Evolutionary conservation across 2,797 vertebrate species (phyloP), one percentile per base, ranked within the genome.

Genomic region (Myiotriccus ornatus): DNA sequence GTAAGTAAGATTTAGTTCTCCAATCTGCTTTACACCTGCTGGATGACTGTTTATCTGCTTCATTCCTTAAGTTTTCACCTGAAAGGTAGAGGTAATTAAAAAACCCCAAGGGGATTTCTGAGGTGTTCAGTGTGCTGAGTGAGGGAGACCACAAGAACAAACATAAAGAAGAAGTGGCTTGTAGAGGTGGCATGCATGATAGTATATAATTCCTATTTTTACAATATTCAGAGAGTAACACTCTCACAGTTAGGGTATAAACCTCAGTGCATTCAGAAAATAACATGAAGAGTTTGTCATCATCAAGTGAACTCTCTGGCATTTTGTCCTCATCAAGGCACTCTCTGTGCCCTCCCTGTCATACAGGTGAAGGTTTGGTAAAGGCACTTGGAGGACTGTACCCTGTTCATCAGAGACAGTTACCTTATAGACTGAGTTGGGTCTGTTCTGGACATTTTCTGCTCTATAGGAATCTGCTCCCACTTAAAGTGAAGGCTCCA

Each of bases 401-500:
- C 18, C 22, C 13, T 52, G 43, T 56, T 24, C 21, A 24, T 67
- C 37, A 57, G 12, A 86, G 4, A 44, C 30, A 80, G 70, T 9
- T 89, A 99, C 99, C 99, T 99, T 97, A 99, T 99, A 65, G 99
- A 97, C 92, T 98, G 98, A 22, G 99, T 99, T 60, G 99, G 99
- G 91, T 99, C 99, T 37, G 98, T 99, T 94, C 99, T 98, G 34
- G 99, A 98, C 98, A 99, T 99, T 97, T 99, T 99, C 98, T 99
- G 99, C 95, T 99, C 99, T 71, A 99, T 98, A 22, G 99, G 99
- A 97, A 99, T 99, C 98, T 99, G 99, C 69, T 99, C 99, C 99
- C 99, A 99, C 93, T 99, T 99, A 94, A 99, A 99, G 95, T 99
- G 99, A 88, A 99, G 98, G 95, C 99, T 99, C 99, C 99, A 99